Base-by-base conservation (phyloP, 2,113 vertebrate species). In the Tetrax tetrax region DNA sequence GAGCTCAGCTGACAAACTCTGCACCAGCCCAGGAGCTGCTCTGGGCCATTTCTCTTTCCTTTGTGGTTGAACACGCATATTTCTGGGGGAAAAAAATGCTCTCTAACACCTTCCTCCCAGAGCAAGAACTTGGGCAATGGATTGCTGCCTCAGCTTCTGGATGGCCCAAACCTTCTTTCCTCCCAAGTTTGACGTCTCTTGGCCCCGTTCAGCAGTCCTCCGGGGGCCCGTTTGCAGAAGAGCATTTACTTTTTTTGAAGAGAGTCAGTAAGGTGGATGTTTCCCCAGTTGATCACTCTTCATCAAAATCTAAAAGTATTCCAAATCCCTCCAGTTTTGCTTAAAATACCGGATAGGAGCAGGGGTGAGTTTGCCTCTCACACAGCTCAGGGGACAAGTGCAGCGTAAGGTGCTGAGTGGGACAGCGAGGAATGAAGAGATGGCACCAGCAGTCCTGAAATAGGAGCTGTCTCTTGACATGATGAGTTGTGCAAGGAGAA, bases 121-220 rank as follows among this genome's bases (percentile, higher is more conserved):
- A 87, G 69, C 7, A 78, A 94, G 81, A n/a, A 61, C n/a, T 85
- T 72, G 66, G 78, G 84, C 53, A 60, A 9, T 54, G 61, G 45
- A 72, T 72, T 94, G 96, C 93, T 96, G 84, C 1, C 6, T 96
- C 95, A 95, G 96, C 93, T 94, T 93, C 84, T 95, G 87, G 81
- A 94, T 85, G 66, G n/a, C 81, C 59, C 12, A 31, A 20, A 21
- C 33, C 50, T 93, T 53, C 65, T 85, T 50, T 35, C n/a, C 66
- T 95, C 91, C 90, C 74, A 54, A 54, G 54, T 10, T 5, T 64
- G 45, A 85, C 93, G 83, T 68, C 43, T 89, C 81, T 77, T 68
- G 70, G 72, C 74, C 38, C 41, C 41, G 57, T 51, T 68, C 77
- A 89, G 27, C 77, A 85, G 61, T 45, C 38, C 63, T 89, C 53